Conservation (phyloP, 2,888 invertebrate genomes). For the Spodoptera littoralis region DNA sequence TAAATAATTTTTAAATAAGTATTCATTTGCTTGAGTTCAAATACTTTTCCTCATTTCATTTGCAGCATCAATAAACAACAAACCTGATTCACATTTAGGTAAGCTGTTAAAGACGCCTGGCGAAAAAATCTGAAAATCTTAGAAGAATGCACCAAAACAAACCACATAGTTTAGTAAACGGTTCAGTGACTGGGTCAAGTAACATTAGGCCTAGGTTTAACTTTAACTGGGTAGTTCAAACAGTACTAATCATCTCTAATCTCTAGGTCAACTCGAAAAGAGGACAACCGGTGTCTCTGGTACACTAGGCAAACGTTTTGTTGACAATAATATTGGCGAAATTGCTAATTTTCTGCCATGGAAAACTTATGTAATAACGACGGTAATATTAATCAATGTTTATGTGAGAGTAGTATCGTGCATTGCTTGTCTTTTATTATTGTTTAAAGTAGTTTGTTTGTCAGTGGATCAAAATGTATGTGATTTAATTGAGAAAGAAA, state of each 20-base stretch:
- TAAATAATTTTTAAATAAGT: no score
- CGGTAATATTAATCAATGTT: no score
- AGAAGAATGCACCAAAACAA: conserved; percentile 8
- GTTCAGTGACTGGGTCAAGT: conserved; percentile 20
- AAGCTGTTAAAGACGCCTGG: neutral
- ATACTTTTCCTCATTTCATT: no score
- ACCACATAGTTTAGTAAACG: conserved; percentile 16
- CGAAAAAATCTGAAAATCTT: conserved; percentile 5
- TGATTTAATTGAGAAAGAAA: no score
- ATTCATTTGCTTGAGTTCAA: no score
- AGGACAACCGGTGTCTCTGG: conserved; percentile 22
- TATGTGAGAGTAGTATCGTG: no score
- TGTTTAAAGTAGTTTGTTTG: no score
- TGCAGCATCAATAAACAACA: no score
- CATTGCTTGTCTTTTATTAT: no score
- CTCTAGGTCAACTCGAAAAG: conserved; percentile 39
- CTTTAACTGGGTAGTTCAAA: conserved; percentile 49
- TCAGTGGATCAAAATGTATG: no score
- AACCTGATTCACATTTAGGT: no score
- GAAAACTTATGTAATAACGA: no score
- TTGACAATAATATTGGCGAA: neutral
- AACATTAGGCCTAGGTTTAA: conserved; percentile 39
- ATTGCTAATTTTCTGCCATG: neutral
- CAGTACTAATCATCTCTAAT: conserved; percentile 45
- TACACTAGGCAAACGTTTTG: conserved; percentile 8